Evolutionary conservation across 2,113 vertebrate species (phyloP).

Genomic region (Xenopus laevis): DNA sequence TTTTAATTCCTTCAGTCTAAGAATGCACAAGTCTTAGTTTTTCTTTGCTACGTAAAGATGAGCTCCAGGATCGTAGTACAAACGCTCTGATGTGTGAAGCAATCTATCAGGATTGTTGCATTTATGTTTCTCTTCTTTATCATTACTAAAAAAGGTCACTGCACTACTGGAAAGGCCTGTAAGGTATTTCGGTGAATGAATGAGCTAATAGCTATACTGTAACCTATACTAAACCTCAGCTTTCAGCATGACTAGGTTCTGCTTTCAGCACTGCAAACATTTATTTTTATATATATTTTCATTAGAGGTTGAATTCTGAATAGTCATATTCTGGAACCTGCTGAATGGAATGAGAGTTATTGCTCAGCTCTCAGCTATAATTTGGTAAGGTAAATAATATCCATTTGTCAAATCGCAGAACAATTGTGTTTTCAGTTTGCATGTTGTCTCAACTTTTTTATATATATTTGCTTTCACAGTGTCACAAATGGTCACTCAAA

Average conservation of each 20-base stretch:
- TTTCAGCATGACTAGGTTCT: not conserved
- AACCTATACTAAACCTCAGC: conserved; percentile 6
- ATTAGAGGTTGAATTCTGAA: too few species aligned
- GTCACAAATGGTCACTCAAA: too few species aligned
- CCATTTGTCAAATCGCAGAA: too few species aligned
- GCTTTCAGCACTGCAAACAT: not conserved
- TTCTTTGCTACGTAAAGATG: conserved; percentile 21
- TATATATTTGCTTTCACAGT: too few species aligned
- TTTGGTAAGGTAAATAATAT: too few species aligned
- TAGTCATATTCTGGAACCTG: too few species aligned
- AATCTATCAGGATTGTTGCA: conserved; percentile 35
- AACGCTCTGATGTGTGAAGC: conserved; percentile 25
- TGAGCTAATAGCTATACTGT: conserved; percentile 20
- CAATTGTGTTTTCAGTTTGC: too few species aligned
- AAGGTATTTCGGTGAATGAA: conserved; percentile 33
- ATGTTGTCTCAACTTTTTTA: too few species aligned
- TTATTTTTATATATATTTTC: not conserved
- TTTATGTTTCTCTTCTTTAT: conserved; percentile 31
- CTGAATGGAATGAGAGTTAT: too few species aligned
- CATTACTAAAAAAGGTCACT: conserved; percentile 29
- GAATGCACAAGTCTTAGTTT: too few species aligned
- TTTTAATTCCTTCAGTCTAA: too few species aligned
- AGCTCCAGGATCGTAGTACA: conserved; percentile 28
- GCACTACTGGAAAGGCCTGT: conserved; percentile 14
- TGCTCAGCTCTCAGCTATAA: too few species aligned